A percentile compares a stretch with the other conserved stretches of the same genome.
Conservation (phyloP, 2,888 invertebrate species). For the Tinea semifulvella region DNA sequence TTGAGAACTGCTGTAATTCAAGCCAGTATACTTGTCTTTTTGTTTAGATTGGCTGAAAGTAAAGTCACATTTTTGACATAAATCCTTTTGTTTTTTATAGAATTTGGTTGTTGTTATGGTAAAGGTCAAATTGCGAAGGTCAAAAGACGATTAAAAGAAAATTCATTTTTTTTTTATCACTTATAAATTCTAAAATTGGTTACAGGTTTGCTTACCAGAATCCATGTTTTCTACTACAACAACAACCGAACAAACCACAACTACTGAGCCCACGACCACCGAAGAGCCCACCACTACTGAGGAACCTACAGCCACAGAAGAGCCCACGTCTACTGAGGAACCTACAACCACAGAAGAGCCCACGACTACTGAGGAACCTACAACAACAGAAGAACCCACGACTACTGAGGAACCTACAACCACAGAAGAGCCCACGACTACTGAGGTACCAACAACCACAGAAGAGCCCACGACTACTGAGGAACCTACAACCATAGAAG, state of each 20-base stretch:
- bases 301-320: neutral
- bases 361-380: slow-evolving; percentile 5
- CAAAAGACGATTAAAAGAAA: no score
- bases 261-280: neutral
- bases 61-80: no score
- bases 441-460: slow-evolving; percentile 1
- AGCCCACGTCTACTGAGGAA: slow-evolving; percentile 11
- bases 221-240: no score
- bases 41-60: no score
- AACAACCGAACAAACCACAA: neutral
- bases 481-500: slow-evolving; percentile 11
- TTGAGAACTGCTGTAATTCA: no score
- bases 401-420: slow-evolving; percentile 10
- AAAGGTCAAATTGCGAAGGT: no score
- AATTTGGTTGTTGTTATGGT: no score
- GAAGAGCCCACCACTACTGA: neutral
- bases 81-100: no score
- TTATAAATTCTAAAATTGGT: no score
- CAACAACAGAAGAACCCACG: slow-evolving; percentile 4
- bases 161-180: no score
- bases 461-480: slow-evolving; percentile 6
- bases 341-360: slow-evolving; percentile 1
- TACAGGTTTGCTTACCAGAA: no score
- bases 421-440: slow-evolving; percentile 13
- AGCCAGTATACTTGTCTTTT: no score